Percentiles rank a stretch among this genome's conserved stretches.
These are phyloP conservation scores for Chelon labrosus DNA, from an alignment of 2,797 vertebrate genomes.

Conservation along the genomic window DNA sequence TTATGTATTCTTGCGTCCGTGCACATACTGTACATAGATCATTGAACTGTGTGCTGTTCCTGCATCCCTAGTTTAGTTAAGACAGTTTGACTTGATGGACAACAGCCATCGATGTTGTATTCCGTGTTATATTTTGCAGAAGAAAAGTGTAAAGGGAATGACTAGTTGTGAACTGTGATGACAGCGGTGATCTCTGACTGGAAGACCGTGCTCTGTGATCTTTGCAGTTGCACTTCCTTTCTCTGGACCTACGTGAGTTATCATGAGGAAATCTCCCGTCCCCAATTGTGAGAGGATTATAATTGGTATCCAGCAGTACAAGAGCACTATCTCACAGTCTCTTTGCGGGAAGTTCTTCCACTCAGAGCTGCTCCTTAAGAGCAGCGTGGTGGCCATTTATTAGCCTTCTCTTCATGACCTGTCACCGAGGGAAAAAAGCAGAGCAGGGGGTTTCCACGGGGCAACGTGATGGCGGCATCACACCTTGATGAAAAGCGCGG, in stretches of 20 bases:
- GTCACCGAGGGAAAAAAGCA: background rate
- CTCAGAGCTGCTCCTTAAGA: conserved; percentile 38
- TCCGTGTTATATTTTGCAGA: background rate
- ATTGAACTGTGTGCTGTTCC: background rate
- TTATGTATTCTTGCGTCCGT: conserved; percentile 13
- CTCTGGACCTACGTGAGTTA: conserved; percentile 27
- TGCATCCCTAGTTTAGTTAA: background rate
- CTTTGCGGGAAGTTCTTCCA: conserved; percentile 46
- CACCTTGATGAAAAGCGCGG: conserved; percentile 8
- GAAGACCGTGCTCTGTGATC: conserved; percentile 41
- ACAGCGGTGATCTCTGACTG: conserved; percentile 17
- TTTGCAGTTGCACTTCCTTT: conserved; percentile 35
- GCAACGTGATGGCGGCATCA: background rate
- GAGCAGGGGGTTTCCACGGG: conserved; percentile 6
- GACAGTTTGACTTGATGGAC: background rate
- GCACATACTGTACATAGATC: background rate
- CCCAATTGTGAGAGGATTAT: conserved; percentile 52
- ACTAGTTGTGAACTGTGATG: conserved; percentile 2
- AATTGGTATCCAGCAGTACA: conserved; percentile 64
- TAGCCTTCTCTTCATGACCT: conserved; percentile 28
- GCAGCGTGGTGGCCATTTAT: conserved; percentile 25
- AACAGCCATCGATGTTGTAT: background rate
- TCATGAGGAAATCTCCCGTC: conserved; percentile 44
- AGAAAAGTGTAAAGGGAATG: background rate
- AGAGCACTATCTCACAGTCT: conserved; percentile 30